Evolutionary conservation across 1,140 invertebrate species (phyloP).

Genomic region (Elysia chlorotica): DNA sequence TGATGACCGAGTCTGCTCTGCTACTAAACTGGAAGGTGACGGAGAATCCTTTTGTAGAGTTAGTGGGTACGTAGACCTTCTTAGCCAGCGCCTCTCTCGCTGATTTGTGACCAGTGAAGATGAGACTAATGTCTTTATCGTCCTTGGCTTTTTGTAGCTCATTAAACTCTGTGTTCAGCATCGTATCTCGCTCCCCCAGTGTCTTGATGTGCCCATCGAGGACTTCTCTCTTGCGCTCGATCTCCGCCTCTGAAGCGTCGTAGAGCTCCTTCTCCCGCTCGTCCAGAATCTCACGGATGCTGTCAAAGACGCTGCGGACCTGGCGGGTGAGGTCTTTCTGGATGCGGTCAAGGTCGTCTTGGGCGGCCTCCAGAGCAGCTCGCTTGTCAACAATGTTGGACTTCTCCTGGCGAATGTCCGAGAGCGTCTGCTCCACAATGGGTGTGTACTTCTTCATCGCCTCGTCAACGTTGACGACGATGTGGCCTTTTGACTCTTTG

Average conservation of each 20-base stretch:
- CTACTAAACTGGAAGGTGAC: slow-evolving; percentile 53
- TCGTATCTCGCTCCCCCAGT: slow-evolving; percentile 35
- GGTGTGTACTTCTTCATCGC: slow-evolving; percentile 54
- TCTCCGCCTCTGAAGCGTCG: slow-evolving; percentile 46
- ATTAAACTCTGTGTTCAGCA: slow-evolving; percentile 36
- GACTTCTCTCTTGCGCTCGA: slow-evolving; percentile 41
- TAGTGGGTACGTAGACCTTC: slow-evolving; percentile 39
- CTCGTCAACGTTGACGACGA: slow-evolving; percentile 54
- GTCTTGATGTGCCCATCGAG: slow-evolving; percentile 42
- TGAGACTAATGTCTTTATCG: slow-evolving; percentile 45
- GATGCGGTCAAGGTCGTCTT: slow-evolving; percentile 46
- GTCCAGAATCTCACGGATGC: slow-evolving; percentile 45
- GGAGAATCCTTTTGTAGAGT: slow-evolving; percentile 44
- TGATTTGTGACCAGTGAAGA: slow-evolving; percentile 50
- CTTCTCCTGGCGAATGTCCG: slow-evolving; percentile 38
- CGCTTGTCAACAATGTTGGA: slow-evolving; percentile 38
- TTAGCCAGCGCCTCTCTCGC: slow-evolving; percentile 40
- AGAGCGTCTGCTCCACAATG: slow-evolving; percentile 46
- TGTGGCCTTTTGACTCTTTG: slow-evolving; percentile 51
- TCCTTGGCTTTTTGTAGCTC: slow-evolving; percentile 43
- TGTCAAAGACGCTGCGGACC: slow-evolving; percentile 47
- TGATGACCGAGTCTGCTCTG: slow-evolving; percentile 39
- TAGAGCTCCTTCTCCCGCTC: slow-evolving; percentile 49
- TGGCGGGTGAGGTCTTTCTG: slow-evolving; percentile 44
- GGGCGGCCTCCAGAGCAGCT: slow-evolving; percentile 38